Evolutionary conservation across 2,113 vertebrate species (phyloP).

Genomic region (Pyrgilauda ruficollis): DNA sequence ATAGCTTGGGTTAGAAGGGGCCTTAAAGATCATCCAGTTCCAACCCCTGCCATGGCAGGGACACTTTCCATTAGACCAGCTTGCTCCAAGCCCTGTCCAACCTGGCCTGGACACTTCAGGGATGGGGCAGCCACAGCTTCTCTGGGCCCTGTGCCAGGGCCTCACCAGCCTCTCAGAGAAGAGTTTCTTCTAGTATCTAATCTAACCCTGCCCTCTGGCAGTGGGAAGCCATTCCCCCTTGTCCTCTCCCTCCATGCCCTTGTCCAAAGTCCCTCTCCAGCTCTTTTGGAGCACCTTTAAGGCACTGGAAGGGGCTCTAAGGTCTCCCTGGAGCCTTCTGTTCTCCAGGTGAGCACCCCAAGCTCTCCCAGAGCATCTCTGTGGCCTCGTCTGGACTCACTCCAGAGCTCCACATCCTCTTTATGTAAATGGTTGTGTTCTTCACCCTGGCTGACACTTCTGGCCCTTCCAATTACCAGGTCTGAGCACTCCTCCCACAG

Average conservation of each 20-base stretch:
- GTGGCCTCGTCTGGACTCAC: rapidly evolving
- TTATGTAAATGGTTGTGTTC: not conserved
- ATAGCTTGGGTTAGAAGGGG: not conserved
- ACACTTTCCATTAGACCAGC: not conserved
- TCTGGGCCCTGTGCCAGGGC: not conserved
- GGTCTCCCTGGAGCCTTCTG: not conserved
- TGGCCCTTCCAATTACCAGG: not conserved
- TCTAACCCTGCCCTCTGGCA: not conserved
- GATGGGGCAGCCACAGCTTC: not conserved
- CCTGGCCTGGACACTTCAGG: not conserved
- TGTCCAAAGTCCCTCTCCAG: not conserved
- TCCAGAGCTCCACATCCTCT: not conserved
- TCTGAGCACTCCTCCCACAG: not conserved
- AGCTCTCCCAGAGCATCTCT: not conserved
- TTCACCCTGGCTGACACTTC: not conserved
- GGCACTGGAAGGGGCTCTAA: not conserved
- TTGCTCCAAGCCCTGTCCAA: rapidly evolving
- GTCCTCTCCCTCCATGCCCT: not conserved
- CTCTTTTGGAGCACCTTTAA: not conserved
- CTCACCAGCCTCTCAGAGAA: not conserved
- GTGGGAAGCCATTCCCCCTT: not conserved
- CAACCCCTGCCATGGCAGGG: not conserved
- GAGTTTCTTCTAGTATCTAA: not conserved
- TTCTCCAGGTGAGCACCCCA: not conserved
- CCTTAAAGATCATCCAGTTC: not conserved